phyloP scores from a whole-genome alignment of 2,113 vertebrate species.

The Protomyctophum bolini region DNA sequence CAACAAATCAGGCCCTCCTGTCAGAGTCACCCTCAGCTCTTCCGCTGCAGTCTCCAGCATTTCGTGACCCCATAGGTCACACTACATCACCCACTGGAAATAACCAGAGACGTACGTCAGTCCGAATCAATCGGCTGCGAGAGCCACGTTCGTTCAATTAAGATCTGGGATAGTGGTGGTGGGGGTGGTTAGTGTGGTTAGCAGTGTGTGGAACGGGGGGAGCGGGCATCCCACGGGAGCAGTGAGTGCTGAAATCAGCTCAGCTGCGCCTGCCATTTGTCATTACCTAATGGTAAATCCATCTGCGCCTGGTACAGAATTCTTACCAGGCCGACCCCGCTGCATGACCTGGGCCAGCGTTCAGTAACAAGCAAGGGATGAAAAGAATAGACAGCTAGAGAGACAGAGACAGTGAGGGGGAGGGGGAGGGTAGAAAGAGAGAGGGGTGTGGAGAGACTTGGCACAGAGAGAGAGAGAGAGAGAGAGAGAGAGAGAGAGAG shows the following conservation, averaged over 20 bases:
- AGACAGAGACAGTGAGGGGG: no score
- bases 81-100: constrained; percentile 67
- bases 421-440: no score
- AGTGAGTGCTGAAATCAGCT: constrained; percentile 77
- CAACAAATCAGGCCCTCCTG: constrained; percentile 65
- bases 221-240: constrained; percentile 54
- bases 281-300: constrained; percentile 78
- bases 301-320: constrained; percentile 59
- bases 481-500: constrained; percentile 22
- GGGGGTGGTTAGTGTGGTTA: constrained; percentile 40
- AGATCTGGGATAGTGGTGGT: constrained; percentile 45
- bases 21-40: constrained; percentile 16
- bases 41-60: constrained; percentile 36
- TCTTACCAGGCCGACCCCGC: constrained; percentile 42
- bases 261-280: constrained; percentile 66
- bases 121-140: constrained; percentile 69
- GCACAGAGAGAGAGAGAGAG: constrained; percentile 15
- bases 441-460: no score
- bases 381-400: neutral
- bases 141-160: constrained; percentile 63
- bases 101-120: constrained; percentile 68
- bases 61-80: constrained; percentile 66
- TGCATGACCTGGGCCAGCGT: constrained; percentile 43
- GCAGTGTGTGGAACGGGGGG: constrained; percentile 4
- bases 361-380: constrained; percentile 30